A percentile compares a stretch with the other conserved stretches of the same genome.
These are phyloP conservation scores for Geophilus truncorum DNA, from an alignment of 2,888 invertebrate species.

Conservation along the genomic window DNA sequence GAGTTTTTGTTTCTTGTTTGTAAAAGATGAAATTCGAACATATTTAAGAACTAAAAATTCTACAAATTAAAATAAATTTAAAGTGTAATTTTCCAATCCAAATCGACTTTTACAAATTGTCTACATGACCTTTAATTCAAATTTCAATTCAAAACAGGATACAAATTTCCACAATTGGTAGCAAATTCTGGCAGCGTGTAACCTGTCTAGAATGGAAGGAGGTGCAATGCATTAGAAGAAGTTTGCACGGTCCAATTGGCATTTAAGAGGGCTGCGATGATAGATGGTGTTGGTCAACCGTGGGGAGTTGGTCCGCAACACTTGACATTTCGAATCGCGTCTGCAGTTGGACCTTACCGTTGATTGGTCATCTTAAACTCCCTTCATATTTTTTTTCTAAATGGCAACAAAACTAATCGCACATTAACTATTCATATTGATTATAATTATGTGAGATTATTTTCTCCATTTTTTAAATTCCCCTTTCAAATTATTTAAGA, in stretches of 20 bases:
- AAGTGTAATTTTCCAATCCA: too few species aligned
- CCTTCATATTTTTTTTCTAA: not conserved
- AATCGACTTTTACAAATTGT: not conserved
- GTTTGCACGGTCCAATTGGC: constrained; percentile 25
- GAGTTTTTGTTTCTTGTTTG: too few species aligned
- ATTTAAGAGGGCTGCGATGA: not conserved
- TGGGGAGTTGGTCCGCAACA: not conserved
- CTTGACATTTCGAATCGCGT: not conserved
- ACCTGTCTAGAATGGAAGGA: constrained; percentile 11
- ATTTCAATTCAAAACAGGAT: not conserved
- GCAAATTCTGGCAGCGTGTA: not conserved
- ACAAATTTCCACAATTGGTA: not conserved
- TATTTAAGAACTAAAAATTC: too few species aligned
- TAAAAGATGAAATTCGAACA: too few species aligned
- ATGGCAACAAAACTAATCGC: not conserved
- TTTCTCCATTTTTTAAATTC: too few species aligned
- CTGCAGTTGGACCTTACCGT: not conserved
- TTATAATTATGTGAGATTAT: too few species aligned
- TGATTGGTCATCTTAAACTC: not conserved
- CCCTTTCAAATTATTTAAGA: not conserved
- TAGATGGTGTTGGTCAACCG: constrained; percentile 9
- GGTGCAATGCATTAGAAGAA: constrained; percentile 18
- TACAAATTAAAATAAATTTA: too few species aligned
- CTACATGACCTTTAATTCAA: not conserved
- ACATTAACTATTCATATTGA: not conserved